Conservation (phyloP, 2,113 vertebrate genomes). For the Colinus virginianus region DNA sequence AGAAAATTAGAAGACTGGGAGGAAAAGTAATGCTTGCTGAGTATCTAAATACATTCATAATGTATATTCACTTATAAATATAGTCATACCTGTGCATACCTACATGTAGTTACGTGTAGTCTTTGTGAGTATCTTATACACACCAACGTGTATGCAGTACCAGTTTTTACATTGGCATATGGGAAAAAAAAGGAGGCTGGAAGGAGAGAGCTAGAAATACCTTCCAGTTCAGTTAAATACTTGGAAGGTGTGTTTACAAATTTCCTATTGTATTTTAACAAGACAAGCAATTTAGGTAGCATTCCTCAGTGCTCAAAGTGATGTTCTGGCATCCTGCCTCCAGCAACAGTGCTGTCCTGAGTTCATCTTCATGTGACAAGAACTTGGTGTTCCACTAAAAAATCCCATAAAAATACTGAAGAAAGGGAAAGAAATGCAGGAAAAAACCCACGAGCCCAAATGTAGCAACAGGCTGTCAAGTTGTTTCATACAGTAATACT, state of each 20-base stretch:
- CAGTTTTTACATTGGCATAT: background rate
- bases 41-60: background rate
- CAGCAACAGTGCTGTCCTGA: background rate
- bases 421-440: background rate
- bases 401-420: conserved; percentile 12
- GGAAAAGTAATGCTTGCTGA: background rate
- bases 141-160: background rate
- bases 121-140: background rate
- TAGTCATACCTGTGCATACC: fast-evolving
- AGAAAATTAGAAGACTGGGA: background rate
- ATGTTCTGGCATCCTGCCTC: conserved; percentile 40
- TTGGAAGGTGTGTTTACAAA: conserved; percentile 5
- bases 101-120: fast-evolving
- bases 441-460: background rate
- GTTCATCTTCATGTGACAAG: conserved; percentile 42
- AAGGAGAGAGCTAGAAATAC: background rate
- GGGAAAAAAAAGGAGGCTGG: background rate
- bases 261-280: conserved; percentile 33
- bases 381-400: conserved; percentile 30
- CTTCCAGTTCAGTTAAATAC: background rate
- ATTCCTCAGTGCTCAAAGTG: background rate
- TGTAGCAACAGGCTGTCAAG: background rate
- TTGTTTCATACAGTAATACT: background rate
- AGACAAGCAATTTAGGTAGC: conserved; percentile 12
- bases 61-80: background rate